phyloP scores from a whole-genome alignment of 2,113 vertebrate genomes.

The Dicerorhinus sumatrensis region DNA sequence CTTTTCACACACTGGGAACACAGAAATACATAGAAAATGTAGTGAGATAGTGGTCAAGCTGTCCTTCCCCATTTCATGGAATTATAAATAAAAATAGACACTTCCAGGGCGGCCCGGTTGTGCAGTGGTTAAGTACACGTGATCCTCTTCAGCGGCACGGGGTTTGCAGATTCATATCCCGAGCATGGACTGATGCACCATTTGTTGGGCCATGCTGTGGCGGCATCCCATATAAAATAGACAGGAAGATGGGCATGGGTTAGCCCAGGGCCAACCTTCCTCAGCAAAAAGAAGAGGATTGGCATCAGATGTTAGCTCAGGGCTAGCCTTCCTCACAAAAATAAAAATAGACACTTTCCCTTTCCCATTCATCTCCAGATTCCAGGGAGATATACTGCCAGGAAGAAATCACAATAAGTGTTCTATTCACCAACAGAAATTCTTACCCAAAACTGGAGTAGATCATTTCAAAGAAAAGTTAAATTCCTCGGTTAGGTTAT shows the following conservation, averaged over 20 bases:
- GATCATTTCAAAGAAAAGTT: constrained; percentile 25
- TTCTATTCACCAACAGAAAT: not conserved
- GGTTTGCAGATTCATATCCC: no score
- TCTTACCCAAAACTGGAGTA: not conserved
- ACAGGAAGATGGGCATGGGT: no score
- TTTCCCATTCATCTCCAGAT: not conserved
- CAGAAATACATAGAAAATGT: not conserved
- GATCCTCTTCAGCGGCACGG: no score
- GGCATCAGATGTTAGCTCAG: no score
- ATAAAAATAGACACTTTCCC: not conserved
- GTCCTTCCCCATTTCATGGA: not conserved
- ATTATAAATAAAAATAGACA: not conserved
- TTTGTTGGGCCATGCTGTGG: no score
- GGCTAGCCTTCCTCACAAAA: not conserved
- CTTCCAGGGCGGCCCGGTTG: not conserved
- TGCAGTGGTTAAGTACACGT: no score
- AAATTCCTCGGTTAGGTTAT: not conserved
- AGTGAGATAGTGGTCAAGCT: not conserved
- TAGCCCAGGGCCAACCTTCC: no score
- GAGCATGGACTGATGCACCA: no score
- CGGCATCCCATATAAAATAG: no score
- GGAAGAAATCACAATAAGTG: not conserved
- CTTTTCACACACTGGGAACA: not conserved
- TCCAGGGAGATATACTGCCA: not conserved
- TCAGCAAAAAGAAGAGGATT: no score